Conservation (phyloP, 2,888 invertebrate species). For the Rotaria magnacalcarata region DNA sequence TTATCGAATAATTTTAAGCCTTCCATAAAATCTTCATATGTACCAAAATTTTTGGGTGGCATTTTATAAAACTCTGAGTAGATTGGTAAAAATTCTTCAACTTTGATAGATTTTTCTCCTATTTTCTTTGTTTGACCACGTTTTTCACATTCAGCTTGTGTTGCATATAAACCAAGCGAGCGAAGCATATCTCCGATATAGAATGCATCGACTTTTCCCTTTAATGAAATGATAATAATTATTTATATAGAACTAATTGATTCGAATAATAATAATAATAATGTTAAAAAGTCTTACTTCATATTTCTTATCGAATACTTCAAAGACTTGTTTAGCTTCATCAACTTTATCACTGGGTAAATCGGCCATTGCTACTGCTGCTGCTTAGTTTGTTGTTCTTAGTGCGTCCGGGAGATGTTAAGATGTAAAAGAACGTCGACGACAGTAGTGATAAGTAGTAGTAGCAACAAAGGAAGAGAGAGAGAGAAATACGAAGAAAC, state of each 20-base stretch:
- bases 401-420: neutral
- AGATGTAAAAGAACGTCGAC: neutral
- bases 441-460: neutral
- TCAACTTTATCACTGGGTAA: constrained; percentile 41
- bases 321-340: constrained; percentile 46
- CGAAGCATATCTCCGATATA: constrained; percentile 89
- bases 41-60: constrained; percentile 46
- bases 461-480: neutral
- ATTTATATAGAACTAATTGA: too few species aligned
- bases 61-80: constrained; percentile 46
- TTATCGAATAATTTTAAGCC: constrained; percentile 47
- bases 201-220: constrained; percentile 80
- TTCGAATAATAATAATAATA: too few species aligned
- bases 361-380: constrained; percentile 32
- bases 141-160: constrained; percentile 83
- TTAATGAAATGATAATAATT: neutral
- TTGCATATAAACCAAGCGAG: constrained; percentile 90
- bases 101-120: constrained; percentile 61
- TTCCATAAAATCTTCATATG: constrained; percentile 47
- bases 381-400: neutral
- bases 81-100: constrained; percentile 47
- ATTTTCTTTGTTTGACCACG: constrained; percentile 93
- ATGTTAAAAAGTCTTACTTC: too few species aligned
- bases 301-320: constrained; percentile 47
- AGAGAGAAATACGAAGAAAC: neutral